These are phyloP conservation scores for Halcyon smyrnensis DNA, from an alignment of 2,797 vertebrate species.

Conservation along the genomic window DNA sequence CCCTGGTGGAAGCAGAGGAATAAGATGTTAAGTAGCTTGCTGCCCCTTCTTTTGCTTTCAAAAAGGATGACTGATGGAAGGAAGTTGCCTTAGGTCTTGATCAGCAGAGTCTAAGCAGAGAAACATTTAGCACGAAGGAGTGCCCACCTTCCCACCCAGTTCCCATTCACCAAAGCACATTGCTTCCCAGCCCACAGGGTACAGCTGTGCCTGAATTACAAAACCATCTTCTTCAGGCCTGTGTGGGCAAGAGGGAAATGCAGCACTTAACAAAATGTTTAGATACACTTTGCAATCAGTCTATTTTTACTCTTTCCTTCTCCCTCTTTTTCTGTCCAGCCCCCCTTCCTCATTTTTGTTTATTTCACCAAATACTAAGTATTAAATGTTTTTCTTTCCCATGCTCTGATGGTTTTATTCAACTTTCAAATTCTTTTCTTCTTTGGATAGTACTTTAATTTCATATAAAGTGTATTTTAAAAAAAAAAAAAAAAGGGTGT, in stretches of 20 bases:
- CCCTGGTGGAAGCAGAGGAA: background rate
- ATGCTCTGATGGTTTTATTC: background rate
- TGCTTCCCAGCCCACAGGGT: constrained; percentile 34
- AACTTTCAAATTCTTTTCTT: background rate
- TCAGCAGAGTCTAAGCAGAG: background rate
- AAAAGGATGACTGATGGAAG: background rate
- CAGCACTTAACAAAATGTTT: constrained; percentile 42
- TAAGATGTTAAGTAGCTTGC: background rate
- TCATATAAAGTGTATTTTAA: background rate
- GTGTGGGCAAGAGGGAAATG: constrained; percentile 26
- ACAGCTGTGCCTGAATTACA: constrained; percentile 31
- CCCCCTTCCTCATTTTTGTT: background rate
- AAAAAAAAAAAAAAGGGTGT: no score
- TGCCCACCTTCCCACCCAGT: constrained; percentile 15
- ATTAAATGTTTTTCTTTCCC: background rate
- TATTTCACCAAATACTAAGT: background rate
- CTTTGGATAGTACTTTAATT: background rate
- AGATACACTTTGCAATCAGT: background rate
- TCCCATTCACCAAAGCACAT: background rate
- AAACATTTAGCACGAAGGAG: background rate
- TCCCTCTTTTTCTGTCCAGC: background rate
- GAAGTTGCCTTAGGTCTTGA: background rate
- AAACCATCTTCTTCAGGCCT: constrained; percentile 35
- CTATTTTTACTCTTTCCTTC: constrained; percentile 42
- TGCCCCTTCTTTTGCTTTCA: background rate